Percentiles rank a stretch among this genome's conserved stretches.
phyloP scores from a whole-genome alignment of 2,113 vertebrate genomes.

The Numenius arquata region DNA sequence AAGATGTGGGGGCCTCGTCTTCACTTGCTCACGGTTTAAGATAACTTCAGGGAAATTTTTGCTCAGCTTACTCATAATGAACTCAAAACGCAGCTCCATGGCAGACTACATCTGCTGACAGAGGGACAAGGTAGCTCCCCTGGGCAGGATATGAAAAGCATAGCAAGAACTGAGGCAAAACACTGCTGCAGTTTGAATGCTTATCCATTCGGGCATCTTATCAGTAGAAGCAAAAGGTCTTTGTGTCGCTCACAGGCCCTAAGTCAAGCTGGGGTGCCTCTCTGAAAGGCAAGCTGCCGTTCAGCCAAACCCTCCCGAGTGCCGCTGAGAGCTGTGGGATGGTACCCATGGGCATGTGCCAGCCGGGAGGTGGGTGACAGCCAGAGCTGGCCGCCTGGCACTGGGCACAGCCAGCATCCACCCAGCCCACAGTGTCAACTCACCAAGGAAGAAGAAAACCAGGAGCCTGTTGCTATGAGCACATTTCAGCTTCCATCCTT shows the following conservation, averaged over 20 bases:
- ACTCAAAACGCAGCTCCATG: background rate
- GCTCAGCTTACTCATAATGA: background rate
- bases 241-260: background rate
- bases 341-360: fast-evolving
- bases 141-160: background rate
- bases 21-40: background rate
- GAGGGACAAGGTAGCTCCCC: background rate
- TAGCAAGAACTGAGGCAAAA: background rate
- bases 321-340: background rate
- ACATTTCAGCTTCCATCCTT: background rate
- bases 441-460: background rate
- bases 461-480: background rate
- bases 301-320: background rate
- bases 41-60: background rate
- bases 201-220: background rate
- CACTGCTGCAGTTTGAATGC: background rate
- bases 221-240: background rate
- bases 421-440: background rate
- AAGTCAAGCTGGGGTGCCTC: background rate
- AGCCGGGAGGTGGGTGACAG: fast-evolving
- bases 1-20: background rate
- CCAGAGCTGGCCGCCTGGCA: background rate
- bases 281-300: background rate
- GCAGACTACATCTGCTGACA: background rate
- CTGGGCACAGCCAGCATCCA: fast-evolving